Evolutionary conservation across 2,888 invertebrate genomes (phyloP), one percentile per base, ranked within the genome.

Genomic region (Neoscelio sp.): DNA sequence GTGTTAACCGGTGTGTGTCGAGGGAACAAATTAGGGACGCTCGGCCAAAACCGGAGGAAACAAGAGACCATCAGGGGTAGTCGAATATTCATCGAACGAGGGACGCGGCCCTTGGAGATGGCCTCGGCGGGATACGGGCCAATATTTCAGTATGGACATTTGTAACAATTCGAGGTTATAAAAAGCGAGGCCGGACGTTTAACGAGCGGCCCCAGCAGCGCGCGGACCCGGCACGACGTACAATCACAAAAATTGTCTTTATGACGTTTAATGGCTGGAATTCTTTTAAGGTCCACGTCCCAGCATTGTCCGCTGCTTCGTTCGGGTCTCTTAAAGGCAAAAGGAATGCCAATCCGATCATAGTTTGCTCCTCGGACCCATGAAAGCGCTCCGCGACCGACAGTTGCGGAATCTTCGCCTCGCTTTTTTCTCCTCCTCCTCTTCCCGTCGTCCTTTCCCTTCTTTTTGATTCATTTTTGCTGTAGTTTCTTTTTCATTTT

Each of bases 191-290:
- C 65, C 35, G 48, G 70, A 78, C 73, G 65, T 81, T 81, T 81
- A 78, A 81, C 79, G 81, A 79, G 78, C 74, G 50, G 75, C 48
- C 74, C 64, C 70, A 33, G 70, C 62, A 60, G 74, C 40, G 54
- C 70, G 48, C 52, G 58, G 73, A 74, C 81, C 58, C 74, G 70
- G 76, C 74, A 71, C 50, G 84, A 83, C 82, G 85, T 83, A 87
- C 85, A 87, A 87, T 86, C 85, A 84, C 87, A 87, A 88, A 89
- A 88, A 86, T 89, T 85, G 87, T 87, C 87, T 86, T 89, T 87
- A 88, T 88, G 87, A 89, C 85, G 87, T 84, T 87, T 87, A 88
- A 87, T 87, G 87, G 86, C 82, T 83, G 85, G 86, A 87, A 89
- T 89, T 89, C 87, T 87, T 87, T 85, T 82, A 83, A 74, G 71